Conservation (phyloP, 2,797 vertebrate genomes). For the Picus viridis region DNA sequence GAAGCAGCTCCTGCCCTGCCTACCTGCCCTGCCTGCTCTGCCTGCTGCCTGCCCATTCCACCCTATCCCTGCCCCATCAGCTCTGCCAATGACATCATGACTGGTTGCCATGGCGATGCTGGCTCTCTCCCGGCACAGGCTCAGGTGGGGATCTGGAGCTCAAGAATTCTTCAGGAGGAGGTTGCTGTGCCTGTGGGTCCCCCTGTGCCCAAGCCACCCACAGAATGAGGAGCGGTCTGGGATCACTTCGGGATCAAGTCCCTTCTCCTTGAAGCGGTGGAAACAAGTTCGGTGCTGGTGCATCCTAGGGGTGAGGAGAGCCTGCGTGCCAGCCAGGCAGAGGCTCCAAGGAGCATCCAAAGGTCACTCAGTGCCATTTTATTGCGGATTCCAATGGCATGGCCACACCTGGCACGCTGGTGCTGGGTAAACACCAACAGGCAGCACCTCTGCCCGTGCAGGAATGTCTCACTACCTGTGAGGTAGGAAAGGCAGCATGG, state of each 20-base stretch:
- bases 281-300: not conserved
- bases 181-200: accelerated
- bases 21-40: not conserved
- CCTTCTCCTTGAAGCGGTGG: accelerated
- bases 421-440: not conserved
- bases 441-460: accelerated
- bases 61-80: not conserved
- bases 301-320: not conserved
- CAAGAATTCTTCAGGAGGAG: not conserved
- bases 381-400: not conserved
- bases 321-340: not conserved
- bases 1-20: not conserved
- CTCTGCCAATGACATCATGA: not conserved
- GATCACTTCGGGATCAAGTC: accelerated
- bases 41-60: not conserved
- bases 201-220: accelerated
- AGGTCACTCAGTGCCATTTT: not conserved
- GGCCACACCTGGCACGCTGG: not conserved
- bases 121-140: not conserved
- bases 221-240: accelerated
- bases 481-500: not conserved
- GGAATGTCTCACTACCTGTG: accelerated
- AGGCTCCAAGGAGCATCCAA: not conserved
- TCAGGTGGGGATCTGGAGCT: slow-evolving; percentile 13
- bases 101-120: slow-evolving; percentile 15